Percentiles rank a stretch among this genome's conserved stretches.
phyloP scores from a whole-genome alignment of 2,113 vertebrate genomes.

The Hyperopisus bebe region DNA sequence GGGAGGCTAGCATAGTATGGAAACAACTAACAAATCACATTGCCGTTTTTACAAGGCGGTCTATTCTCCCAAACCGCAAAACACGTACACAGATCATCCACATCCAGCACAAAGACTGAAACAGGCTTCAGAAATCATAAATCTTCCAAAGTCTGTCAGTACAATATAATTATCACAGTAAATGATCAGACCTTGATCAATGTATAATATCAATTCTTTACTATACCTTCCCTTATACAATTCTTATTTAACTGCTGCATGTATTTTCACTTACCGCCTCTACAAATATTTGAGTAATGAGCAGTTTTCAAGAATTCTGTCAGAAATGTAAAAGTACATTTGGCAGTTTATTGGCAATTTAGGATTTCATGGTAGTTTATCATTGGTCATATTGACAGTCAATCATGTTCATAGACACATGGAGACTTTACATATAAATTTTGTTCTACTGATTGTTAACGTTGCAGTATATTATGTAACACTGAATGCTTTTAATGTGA shows the following conservation, averaged over 20 bases:
- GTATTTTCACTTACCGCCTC: not conserved
- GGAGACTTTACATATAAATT: not conserved
- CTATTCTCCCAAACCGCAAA: not conserved
- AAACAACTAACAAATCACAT: slow-evolving; percentile 12
- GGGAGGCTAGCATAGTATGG: not conserved
- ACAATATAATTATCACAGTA: not conserved
- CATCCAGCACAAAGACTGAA: not conserved
- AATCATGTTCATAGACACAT: not conserved
- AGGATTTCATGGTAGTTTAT: not conserved
- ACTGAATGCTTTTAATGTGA: not conserved
- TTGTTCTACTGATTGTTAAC: slow-evolving; percentile 16
- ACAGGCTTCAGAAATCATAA: not conserved
- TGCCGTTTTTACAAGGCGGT: not conserved
- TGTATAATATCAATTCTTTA: not conserved
- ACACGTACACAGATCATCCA: not conserved
- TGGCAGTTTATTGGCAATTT: too few species aligned
- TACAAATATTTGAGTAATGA: not conserved
- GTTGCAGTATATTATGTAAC: slow-evolving; percentile 13
- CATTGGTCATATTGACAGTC: not conserved
- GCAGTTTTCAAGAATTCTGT: not conserved
- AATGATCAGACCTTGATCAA: not conserved
- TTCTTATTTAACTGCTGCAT: not conserved
- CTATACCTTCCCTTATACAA: not conserved
- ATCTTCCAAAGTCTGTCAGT: not conserved
- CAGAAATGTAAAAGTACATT: not conserved